Evolutionary conservation across 2,888 invertebrate species (phyloP), one percentile per base, ranked within the genome.

Genomic region (Dinocampus coccinellae): DNA sequence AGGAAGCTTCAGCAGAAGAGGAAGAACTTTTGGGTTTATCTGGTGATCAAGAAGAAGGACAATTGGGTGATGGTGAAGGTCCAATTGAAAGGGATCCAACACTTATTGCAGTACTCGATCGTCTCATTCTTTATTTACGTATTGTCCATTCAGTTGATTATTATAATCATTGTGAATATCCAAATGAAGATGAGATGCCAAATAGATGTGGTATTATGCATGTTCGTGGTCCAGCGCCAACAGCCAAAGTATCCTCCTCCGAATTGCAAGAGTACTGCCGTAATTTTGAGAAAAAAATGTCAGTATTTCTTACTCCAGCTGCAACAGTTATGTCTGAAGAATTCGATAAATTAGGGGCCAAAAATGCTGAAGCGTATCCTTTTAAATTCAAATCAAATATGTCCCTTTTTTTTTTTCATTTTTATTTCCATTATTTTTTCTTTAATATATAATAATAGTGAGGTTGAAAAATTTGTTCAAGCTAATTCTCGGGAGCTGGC

Each of bases 151-250:
- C 99, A 0, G 95, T 99, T 66, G 99, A 99, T 88, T 99, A 97
- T 87, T 99, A 99, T 89, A 98, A 98, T 89, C 97, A 97, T 84
- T 97, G 97, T 84, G 99, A 99, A 85, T 99, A 99, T 88, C 97
- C 98, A 0, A 97, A 98, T 82, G 99, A 99, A 88, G 99, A 99
- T 87, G 98, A 98, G 88, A 99, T 99, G 99, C 99, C 99, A 0
- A 99, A 99, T 88, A 91, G 98, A 42, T 98, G 99, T 88, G 99
- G 99, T 10, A 97, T 99, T 78, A 95, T 99, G 91, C 99, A 99
- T 84, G 97, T 97, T 0, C 91, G 99, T 61, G 98, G 98, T 2
- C 93, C 94, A 10, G 91, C 95, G 0, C 97, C 98, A 0, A 91
- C 92, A 9, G 93, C 93, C 68, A 97, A 96, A 89, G 92, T 94